Base-by-base conservation (phyloP, 1,140 invertebrate genomes). In the Drosophila nikananu region DNA sequence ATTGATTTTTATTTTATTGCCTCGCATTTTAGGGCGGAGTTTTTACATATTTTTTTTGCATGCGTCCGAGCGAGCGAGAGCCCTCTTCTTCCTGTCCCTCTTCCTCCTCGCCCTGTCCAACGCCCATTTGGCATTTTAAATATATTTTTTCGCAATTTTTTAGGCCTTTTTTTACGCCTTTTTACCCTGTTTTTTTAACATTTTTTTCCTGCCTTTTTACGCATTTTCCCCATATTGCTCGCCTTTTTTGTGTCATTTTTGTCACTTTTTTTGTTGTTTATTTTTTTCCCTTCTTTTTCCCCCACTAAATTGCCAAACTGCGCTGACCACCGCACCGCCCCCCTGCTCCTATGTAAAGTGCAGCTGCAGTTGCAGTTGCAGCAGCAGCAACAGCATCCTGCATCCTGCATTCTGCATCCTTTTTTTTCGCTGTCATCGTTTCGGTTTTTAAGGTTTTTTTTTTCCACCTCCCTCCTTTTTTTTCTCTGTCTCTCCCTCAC, bases 11-110 rank as follows among this genome's bases (percentile, higher is more conserved):
- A 86, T 83, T 91, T 86, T 79, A 64, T 76, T 83, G 49, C 48
- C 59, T 66, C 80, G 76, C 66, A 65, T 83, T 92, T 92, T 86
- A 81, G 91, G 91, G 86, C 86, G 91, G 91, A 89, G 87, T 92
- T 91, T 92, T 92, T 91, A 77, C 86, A 81, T 71, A 86, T 89
- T 91, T 92, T 92, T 92, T 92, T 75, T 84, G 51, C 70, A 30
- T 27, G 67, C 67, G 25, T 73, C 77, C 70, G 79, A 55, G 55
- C 65, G 86, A 90, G 83, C 71, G 84, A 84, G 81, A 81, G 81
- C 62, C 52, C n/a, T n/a, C n/a, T n/a, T 67, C 48, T n/a, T 61
- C 57, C 44, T 64, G 60, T 46, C 60, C 52, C 67, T 37, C 21
- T 62, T 39, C 73, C 48, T 25, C 73, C 48, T 9, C 30, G 8